Evolutionary conservation across 2,797 vertebrate genomes (phyloP).

Genomic region (Mus minutoides): DNA sequence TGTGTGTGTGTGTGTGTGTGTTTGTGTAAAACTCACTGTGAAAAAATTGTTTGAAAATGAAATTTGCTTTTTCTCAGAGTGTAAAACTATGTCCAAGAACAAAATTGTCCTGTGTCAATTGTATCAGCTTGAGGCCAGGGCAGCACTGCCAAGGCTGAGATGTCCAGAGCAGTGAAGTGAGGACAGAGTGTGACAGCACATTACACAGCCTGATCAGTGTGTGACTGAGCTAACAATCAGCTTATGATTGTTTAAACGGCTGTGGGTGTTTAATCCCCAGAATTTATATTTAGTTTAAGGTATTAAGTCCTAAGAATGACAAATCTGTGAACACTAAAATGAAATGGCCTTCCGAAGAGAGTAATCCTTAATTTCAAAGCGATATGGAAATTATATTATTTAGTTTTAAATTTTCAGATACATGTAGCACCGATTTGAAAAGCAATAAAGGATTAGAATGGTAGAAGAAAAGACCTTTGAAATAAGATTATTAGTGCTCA

Average conservation of each 20-base stretch:
- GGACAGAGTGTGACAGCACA: background rate
- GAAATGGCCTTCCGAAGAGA: conserved; percentile 34
- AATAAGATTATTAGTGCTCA: conserved; percentile 55
- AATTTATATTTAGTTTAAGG: background rate
- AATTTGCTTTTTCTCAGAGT: background rate
- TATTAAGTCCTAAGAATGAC: background rate
- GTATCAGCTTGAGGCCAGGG: background rate
- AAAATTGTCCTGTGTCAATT: background rate
- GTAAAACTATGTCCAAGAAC: background rate
- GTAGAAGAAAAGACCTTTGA: conserved; percentile 21
- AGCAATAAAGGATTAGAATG: conserved; percentile 39
- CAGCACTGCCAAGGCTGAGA: background rate
- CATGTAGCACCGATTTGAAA: background rate
- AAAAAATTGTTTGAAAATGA: background rate
- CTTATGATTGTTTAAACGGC: conserved; percentile 60
- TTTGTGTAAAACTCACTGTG: background rate
- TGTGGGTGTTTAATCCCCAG: background rate
- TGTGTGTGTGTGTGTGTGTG: rapidly evolving
- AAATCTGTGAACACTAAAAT: conserved; percentile 59
- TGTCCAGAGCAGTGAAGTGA: background rate
- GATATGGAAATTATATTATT: background rate
- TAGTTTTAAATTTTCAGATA: conserved; percentile 23
- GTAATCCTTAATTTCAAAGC: conserved; percentile 52
- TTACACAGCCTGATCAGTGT: background rate
- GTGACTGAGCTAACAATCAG: conserved; percentile 53